Conservation (phyloP, 1,140 invertebrate genomes). For the Lordiphosa clarofinis region DNA sequence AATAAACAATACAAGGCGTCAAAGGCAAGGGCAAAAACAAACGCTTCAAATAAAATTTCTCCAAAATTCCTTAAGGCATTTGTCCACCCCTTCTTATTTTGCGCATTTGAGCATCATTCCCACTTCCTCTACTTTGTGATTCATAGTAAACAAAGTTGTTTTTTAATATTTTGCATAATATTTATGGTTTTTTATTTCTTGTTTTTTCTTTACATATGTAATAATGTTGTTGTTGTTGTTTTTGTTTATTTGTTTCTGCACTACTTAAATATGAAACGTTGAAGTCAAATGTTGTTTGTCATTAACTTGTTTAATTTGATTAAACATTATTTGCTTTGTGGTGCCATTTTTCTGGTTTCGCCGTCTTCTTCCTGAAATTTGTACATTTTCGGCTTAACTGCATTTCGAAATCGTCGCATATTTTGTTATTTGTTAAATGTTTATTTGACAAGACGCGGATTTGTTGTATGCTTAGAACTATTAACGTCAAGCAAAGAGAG, state of each 20-base stretch:
- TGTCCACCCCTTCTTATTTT: too few species aligned
- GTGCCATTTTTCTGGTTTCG: conserved; percentile 32
- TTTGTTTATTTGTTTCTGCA: conserved; percentile 64
- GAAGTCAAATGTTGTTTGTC: conserved; percentile 65
- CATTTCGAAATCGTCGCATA: conserved; percentile 26
- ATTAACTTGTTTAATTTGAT: conserved; percentile 71
- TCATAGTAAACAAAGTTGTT: conserved; percentile 23
- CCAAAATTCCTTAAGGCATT: too few species aligned
- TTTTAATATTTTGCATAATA: conserved; percentile 72
- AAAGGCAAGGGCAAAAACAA: too few species aligned
- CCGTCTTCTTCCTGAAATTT: conserved; percentile 55
- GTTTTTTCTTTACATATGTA: conserved; percentile 67
- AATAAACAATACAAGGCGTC: too few species aligned
- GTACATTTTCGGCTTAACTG: conserved; percentile 69
- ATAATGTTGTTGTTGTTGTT: conserved; percentile 43
- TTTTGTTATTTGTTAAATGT: conserved; percentile 34
- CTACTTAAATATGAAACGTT: conserved; percentile 78
- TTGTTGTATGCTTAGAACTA: conserved; percentile 48
- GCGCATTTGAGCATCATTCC: too few species aligned
- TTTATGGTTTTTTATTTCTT: conserved; percentile 55
- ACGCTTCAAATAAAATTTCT: too few species aligned
- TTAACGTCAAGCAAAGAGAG: conserved; percentile 54
- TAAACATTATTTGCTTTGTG: conserved; percentile 62
- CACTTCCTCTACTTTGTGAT: not conserved
- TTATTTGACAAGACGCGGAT: conserved; percentile 73